phyloP scores from a whole-genome alignment of 2,888 invertebrate species.

The Chromoteleia sp. region DNA sequence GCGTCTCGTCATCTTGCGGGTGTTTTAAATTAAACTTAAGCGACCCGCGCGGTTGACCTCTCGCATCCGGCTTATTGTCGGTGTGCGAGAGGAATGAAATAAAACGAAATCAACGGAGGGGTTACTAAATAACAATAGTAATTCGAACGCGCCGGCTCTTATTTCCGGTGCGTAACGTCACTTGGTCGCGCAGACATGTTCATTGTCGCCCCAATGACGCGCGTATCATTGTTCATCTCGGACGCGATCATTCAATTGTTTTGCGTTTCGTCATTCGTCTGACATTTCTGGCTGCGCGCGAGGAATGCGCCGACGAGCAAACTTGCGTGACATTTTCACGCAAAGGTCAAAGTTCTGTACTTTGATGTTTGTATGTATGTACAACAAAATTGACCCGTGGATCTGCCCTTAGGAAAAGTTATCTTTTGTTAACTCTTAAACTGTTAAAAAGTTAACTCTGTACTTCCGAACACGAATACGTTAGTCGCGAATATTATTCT shows the following conservation, averaged over 20 bases:
- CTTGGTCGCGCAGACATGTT: conserved; percentile 48
- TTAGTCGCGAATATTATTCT: too few species aligned
- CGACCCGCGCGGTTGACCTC: conserved; percentile 83
- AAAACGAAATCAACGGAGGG: conserved; percentile 77
- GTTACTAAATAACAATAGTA: conserved; percentile 83
- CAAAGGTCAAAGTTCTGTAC: not conserved
- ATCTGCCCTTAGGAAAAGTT: too few species aligned
- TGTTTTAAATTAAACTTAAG: conserved; percentile 78
- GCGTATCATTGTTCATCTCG: conserved; percentile 15
- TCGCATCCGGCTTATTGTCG: conserved; percentile 78
- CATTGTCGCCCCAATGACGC: conserved; percentile 41
- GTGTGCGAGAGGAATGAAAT: conserved; percentile 81
- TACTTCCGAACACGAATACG: too few species aligned
- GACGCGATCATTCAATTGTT: conserved; percentile 37
- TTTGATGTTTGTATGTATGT: not conserved
- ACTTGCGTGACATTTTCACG: not conserved
- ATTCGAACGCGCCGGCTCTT: conserved; percentile 83
- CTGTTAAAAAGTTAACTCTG: too few species aligned
- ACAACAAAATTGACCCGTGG: not conserved
- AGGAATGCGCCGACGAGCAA: not conserved
- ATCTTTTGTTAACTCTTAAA: too few species aligned
- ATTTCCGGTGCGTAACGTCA: conserved; percentile 79
- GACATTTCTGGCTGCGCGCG: not conserved
- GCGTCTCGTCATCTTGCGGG: conserved; percentile 65
- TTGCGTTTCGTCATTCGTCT: conserved; percentile 9